Evolutionary conservation across 2,888 invertebrate genomes (phyloP), one percentile per base, ranked within the genome.

Genomic region (Oeneis ivallda): DNA sequence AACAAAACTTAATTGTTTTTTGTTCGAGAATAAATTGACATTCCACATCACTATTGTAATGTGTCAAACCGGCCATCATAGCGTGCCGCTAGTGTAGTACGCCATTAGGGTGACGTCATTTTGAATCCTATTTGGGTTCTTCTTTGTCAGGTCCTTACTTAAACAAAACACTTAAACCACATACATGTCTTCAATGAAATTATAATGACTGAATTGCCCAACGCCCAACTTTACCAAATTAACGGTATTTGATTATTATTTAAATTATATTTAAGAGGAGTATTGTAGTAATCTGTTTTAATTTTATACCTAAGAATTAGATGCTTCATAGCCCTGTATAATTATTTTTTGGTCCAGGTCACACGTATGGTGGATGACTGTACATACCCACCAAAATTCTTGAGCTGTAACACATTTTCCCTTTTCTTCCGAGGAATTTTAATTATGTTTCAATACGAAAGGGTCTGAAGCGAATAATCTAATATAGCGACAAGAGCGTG

Each of bases 391-490:
- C 56, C 56, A 3, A 41, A 56, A 56, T 56, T 41, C 56, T 56
- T 56, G 13, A 19, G 41, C 37, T 19, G 60, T 52, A 60, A 54
- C 26, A 64, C 39, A 60, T 53, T 53, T 15, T 53, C 43, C 53
- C 53, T 59, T 66, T 59, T 59, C 34, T 50, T n/a, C 19, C 53
- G n/a, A 59, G 59, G 59, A 60, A 59, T 64, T 59, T 64, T 60
- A 64, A 64, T 67, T 67, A 64, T 49, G 60, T 49, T 50, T 53
- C 53, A 64, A 63, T 41, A 41, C 13, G 41, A 56, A 41, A 56
- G 56, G 56, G 56, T 56, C 56, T 56, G 19, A 41, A 56, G 19
- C 56, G 56, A 41, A 56, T 56, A 41, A 56, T 56, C 56, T 41
- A 56, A 56, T 56, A 41, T 53, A 37, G 41, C 41, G 41, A 39